Evolutionary conservation across 1,140 invertebrate genomes (phyloP), one percentile per base, ranked within the genome.

Genomic region (Protaetia brevitarsis): DNA sequence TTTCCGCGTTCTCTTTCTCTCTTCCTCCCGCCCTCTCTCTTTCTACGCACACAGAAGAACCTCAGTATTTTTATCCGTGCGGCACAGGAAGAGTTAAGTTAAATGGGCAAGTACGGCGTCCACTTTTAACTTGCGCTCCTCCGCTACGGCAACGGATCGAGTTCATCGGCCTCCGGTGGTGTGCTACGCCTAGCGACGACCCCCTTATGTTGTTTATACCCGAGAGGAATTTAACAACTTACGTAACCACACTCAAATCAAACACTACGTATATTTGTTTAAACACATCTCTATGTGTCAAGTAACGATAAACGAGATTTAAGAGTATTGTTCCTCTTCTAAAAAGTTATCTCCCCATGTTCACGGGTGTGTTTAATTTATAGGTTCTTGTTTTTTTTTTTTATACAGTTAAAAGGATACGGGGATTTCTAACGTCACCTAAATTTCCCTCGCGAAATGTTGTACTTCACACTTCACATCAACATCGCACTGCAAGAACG

Each of bases 151-250:
- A 51, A 10, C 41, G 23, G 34, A 37, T 11, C 61, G 57, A 63
- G 61, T 37, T 63, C 61, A 63, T 41, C 37, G 61, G 23, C 37
- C 61, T 45, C 34, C 61, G 37, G 61, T 63, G 61, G 61, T 63
- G 41, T 51, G 61, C 61, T 63, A 63, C 61, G 61, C 61, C 61
- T 63, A 41, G 34, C 41, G 61, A 63, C 61, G 61, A 63, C 61
- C 61, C 61, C 61, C 61, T 63, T 63, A 63, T 28, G 61, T 45
- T 63, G 61, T 63, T 63, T 63, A 63, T 63, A 63, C 61, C 26
- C 57, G 37, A 63, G 61, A 51, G 41, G 37, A 63, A 41, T 63
- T 63, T 28, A 63, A 63, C 34, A 63, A 37, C 61, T 63, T 63
- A 63, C 61, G 61, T 63, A 63, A 63, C 36, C 61, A 41, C n/a